Evolutionary conservation across 2,888 invertebrate genomes (phyloP).

Genomic region (Diaperis boleti): DNA sequence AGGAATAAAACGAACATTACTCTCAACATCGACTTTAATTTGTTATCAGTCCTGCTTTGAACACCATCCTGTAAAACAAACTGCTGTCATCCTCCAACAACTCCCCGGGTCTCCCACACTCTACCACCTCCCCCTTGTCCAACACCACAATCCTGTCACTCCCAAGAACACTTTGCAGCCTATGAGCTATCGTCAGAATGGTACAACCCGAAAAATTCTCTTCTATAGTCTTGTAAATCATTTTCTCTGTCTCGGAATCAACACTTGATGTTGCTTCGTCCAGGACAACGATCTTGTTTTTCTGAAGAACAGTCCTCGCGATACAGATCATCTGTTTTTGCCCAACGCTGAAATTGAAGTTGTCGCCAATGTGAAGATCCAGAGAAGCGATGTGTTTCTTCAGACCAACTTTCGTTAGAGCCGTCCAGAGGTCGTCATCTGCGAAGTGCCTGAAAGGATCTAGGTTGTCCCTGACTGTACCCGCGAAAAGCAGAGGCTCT

Average conservation of each 20-base stretch:
- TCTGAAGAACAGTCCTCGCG: conserved; percentile 71
- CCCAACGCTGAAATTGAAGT: conserved; percentile 54
- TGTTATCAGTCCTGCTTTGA: neutral
- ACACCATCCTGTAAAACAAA: neutral
- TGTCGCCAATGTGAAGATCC: conserved; percentile 60
- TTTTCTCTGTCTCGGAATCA: conserved; percentile 79
- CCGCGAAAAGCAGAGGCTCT: conserved; percentile 84
- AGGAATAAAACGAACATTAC: no score
- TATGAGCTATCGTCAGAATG: conserved; percentile 85
- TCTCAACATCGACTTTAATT: no score
- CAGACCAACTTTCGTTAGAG: neutral
- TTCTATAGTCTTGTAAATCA: conserved; percentile 82
- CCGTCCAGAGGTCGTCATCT: neutral
- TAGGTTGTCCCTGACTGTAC: conserved; percentile 84
- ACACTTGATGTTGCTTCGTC: conserved; percentile 87
- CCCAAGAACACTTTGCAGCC: conserved; percentile 73
- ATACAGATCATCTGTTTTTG: conserved; percentile 78
- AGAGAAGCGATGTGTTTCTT: conserved; percentile 66
- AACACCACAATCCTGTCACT: neutral
- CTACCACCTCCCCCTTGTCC: neutral
- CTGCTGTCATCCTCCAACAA: neutral
- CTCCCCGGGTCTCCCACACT: neutral
- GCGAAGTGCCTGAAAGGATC: conserved; percentile 84
- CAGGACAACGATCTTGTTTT: conserved; percentile 55
- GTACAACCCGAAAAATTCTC: conserved; percentile 81